These are phyloP conservation scores for Megaceryle maxima DNA, from an alignment of 2,113 vertebrate species.

Conservation along the genomic window DNA sequence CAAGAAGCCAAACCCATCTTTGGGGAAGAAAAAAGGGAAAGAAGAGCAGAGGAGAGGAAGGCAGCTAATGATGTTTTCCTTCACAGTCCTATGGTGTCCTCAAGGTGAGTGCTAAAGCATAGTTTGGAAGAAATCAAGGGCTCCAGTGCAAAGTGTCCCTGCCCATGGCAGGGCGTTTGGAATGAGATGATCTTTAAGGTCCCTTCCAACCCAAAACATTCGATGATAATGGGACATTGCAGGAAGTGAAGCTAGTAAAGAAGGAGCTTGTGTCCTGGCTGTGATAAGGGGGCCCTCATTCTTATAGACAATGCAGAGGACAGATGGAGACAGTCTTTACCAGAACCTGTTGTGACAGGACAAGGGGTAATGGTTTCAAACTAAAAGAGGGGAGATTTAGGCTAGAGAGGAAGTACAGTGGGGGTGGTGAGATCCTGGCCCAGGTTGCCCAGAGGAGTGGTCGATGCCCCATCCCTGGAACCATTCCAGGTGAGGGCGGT, in stretches of 20 bases:
- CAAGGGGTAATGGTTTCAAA: background rate
- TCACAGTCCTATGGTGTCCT: background rate
- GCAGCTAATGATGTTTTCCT: background rate
- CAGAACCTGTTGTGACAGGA: background rate
- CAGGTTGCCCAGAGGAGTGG: background rate
- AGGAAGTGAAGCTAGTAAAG: background rate
- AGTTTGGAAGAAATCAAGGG: constrained; percentile 4
- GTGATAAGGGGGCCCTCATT: too few species aligned
- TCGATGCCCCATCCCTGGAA: background rate
- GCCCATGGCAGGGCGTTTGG: background rate
- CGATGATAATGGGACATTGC: background rate
- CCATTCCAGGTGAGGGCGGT: background rate
- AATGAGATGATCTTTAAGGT: background rate
- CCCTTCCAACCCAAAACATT: background rate
- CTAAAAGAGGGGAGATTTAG: background rate
- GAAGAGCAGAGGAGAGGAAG: background rate
- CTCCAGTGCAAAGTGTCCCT: background rate
- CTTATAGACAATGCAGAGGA: background rate
- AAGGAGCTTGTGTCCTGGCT: background rate
- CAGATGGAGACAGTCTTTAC: background rate
- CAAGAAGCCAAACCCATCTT: background rate
- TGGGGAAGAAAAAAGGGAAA: background rate
- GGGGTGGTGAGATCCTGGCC: background rate
- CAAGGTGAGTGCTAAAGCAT: background rate
- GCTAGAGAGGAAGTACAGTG: background rate